phyloP scores from a whole-genome alignment of 2,113 vertebrate genomes.

The Aegithalos caudatus region DNA sequence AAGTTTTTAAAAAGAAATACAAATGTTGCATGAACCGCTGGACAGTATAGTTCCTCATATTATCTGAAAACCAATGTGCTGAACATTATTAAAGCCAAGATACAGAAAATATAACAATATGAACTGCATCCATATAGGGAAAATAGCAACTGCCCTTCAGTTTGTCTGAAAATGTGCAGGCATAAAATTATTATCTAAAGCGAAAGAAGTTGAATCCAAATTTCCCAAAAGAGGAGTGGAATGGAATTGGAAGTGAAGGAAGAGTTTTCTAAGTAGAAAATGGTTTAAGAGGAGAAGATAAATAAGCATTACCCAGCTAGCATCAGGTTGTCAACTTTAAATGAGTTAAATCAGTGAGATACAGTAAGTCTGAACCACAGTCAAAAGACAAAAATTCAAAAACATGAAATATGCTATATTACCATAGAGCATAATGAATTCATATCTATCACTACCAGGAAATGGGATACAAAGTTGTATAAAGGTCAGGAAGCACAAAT shows the following conservation, averaged over 20 bases:
- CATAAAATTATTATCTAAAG: background rate
- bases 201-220: background rate
- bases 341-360: background rate
- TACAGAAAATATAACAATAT: background rate
- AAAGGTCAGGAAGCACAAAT: constrained; percentile 40
- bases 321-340: background rate
- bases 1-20: background rate
- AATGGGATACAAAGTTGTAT: background rate
- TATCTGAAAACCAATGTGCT: background rate
- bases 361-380: background rate
- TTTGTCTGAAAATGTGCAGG: background rate
- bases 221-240: background rate
- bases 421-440: background rate
- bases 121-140: background rate
- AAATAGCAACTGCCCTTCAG: background rate
- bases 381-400: background rate
- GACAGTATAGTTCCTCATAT: background rate
- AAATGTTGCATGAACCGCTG: background rate
- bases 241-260: background rate
- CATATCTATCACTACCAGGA: background rate
- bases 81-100: background rate
- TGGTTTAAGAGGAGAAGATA: background rate
- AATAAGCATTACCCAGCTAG: background rate
- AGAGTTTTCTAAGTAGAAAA: background rate
- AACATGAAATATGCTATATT: background rate